These are phyloP conservation scores for Eupithecia exiguata DNA, from an alignment of 2,888 invertebrate genomes.

Conservation along the genomic window DNA sequence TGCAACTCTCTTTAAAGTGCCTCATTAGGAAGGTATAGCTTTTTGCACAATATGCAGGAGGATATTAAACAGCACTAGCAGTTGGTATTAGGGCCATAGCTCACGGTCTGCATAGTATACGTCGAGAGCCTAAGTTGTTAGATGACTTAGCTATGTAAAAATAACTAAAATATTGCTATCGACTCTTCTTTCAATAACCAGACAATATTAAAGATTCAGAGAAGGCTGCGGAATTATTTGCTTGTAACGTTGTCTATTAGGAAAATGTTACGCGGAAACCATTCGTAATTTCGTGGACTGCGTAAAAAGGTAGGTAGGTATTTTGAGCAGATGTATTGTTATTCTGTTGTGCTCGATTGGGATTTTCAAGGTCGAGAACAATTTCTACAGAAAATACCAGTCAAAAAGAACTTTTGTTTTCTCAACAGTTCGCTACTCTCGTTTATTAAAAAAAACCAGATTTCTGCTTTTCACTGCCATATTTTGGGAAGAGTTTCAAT, in stretches of 20 bases:
- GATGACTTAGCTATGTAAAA: background rate
- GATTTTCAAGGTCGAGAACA: background rate
- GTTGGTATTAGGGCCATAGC: background rate
- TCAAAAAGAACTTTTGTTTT: no score
- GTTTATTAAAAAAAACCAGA: background rate
- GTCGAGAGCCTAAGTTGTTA: background rate
- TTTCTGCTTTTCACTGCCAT: background rate
- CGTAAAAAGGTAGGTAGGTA: background rate
- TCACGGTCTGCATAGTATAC: background rate
- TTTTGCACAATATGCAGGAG: background rate
- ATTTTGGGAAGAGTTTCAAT: background rate
- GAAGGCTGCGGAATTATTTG: background rate
- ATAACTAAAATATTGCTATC: background rate
- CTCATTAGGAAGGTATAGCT: background rate
- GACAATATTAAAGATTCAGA: background rate
- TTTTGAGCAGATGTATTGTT: background rate
- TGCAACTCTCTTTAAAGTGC: constrained; percentile 36
- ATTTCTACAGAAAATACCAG: background rate
- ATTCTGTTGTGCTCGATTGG: background rate
- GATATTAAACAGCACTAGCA: no score
- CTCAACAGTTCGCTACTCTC: background rate
- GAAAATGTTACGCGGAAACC: background rate
- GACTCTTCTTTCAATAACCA: background rate
- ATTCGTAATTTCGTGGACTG: background rate
- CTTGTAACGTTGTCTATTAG: background rate